These are phyloP conservation scores for Toxonevra muliebris DNA, from an alignment of 2,888 invertebrate species.

Conservation along the genomic window DNA sequence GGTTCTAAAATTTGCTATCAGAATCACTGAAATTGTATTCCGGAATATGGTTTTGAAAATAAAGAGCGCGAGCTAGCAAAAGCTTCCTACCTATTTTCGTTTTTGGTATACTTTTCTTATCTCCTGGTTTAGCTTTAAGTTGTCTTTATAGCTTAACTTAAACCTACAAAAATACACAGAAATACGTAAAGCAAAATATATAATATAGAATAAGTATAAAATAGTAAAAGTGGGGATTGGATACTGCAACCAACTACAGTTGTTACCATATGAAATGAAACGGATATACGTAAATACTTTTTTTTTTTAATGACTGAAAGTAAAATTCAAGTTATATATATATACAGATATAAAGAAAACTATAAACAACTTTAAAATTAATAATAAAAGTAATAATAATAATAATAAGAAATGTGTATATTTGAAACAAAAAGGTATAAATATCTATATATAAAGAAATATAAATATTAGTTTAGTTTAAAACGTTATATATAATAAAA, in stretches of 20 bases:
- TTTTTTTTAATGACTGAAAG: constrained; percentile 31
- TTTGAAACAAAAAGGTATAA: constrained; percentile 7
- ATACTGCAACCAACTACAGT: not conserved
- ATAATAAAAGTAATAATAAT: constrained; percentile 3
- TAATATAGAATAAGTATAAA: not conserved
- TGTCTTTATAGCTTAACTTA: not conserved
- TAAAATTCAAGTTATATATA: constrained; percentile 7
- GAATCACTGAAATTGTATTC: too few species aligned
- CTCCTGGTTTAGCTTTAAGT: too few species aligned
- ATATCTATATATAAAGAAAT: constrained; percentile 8
- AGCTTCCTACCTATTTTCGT: too few species aligned
- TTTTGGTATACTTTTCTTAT: too few species aligned
- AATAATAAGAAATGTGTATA: constrained; percentile 3
- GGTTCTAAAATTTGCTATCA: too few species aligned
- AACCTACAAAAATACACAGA: constrained; percentile 5
- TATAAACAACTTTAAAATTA: too few species aligned
- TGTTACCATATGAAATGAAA: not conserved
- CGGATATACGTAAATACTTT: constrained; percentile 32
- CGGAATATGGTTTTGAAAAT: too few species aligned
- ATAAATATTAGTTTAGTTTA: constrained; percentile 2
- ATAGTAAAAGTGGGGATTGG: not conserved
- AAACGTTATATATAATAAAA: not conserved
- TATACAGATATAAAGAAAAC: constrained; percentile 8
- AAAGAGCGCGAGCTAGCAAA: too few species aligned
- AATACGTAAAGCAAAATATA: not conserved